Evolutionary conservation across 2,113 vertebrate genomes (phyloP), one percentile per base, ranked within the genome.

Genomic region (Sarotherodon lohbergeri): DNA sequence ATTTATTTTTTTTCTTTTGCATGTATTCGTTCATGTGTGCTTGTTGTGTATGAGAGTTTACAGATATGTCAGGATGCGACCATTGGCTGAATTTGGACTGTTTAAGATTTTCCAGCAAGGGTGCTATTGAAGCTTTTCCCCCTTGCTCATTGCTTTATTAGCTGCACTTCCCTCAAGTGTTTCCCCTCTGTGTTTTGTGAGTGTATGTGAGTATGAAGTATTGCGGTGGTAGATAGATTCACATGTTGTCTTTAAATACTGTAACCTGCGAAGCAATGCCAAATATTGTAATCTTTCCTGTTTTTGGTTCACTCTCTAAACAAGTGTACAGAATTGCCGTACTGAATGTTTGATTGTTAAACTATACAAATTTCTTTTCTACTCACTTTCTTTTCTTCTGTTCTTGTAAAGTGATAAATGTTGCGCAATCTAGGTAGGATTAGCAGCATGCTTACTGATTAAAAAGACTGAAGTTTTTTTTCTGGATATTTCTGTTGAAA

Each of bases 321-420:
- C 24, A 78, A 59, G 61, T 76, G 85, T 90, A 63, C 66, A 88
- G 71, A 82, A 89, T 85, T 81, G 87, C 82, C 87, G 8, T 73
- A 88, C 83, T 90, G 90, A 93, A 95, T 93, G 91, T 95, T 48
- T 82, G n/a, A 76, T 68, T 82, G 80, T 91, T 59, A 87, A 84
- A 87, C 39, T 46, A 87, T 76, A 90, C 68, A 78, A 52, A 59
- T 87, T 34, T 83, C 82, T 91, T 91, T 89, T 82, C 80, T 91
- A 88, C 43, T 46, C 2, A 5, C 12, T 19, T 24, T 50, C 9
- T 76, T 89, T 66, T 22, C 71, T 81, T 82, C 24, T 84, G 2
- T 76, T 84, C 46, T 73, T 88, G 80, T 89, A 39, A 86, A 55
- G 63, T 87, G 59, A 61, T 83, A 84, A 63, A 85, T 83, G 83